Percentiles rank a stretch among this genome's conserved stretches.
Conservation (phyloP, 1,140 invertebrate species). For the Tenebrio molitor region DNA sequence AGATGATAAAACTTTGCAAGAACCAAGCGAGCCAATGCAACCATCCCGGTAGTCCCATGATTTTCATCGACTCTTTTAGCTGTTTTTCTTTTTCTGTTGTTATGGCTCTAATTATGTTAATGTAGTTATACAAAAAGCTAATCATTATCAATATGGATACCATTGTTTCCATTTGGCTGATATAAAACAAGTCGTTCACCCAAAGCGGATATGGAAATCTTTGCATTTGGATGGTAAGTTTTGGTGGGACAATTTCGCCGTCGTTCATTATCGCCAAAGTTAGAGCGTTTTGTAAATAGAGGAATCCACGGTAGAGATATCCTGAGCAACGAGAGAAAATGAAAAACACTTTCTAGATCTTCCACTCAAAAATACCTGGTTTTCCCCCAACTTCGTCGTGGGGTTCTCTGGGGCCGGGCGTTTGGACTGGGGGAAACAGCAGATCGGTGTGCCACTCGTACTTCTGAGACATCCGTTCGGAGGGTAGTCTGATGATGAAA, state of each 20-base stretch:
- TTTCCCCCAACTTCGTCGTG: no score
- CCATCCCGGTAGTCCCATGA: conserved; percentile 86
- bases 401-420: no score
- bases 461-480: no score
- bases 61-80: conserved; percentile 70
- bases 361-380: no score
- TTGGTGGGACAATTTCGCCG: conserved; percentile 65
- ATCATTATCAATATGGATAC: conserved; percentile 77
- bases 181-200: conserved; percentile 74
- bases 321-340: no score
- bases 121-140: conserved; percentile 80
- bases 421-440: no score
- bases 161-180: conserved; percentile 74
- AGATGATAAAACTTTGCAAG: conserved; percentile 79
- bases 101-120: conserved; percentile 80
- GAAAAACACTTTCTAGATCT: no score
- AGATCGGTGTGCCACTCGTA: no score
- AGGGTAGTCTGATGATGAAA: no score
- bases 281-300: neutral
- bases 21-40: conserved; percentile 90
- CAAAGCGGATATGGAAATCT: conserved; percentile 82
- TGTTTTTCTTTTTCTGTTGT: conserved; percentile 75
- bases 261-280: neutral
- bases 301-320: no score
- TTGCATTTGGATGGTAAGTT: conserved; percentile 64